Base-by-base conservation (phyloP, 2,113 vertebrate genomes). In the Smithornis capensis region DNA sequence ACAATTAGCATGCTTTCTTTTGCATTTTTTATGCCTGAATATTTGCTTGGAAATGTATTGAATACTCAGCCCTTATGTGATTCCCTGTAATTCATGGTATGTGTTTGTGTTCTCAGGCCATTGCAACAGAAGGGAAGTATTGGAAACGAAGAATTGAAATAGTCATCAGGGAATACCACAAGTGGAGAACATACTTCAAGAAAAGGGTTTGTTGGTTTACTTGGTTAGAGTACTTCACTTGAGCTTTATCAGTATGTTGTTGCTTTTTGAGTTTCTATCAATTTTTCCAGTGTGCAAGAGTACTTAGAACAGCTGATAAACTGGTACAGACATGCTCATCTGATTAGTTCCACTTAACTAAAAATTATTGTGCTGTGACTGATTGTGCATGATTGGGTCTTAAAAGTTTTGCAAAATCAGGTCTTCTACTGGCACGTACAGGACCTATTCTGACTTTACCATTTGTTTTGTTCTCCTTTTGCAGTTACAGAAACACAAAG, bases 161-260 rank as follows among this genome's bases (percentile, higher is more conserved):
- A 13, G 99, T 99, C 79, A 98, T 99, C 89, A 97, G 98, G 96
- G 99, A 99, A 80, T 99, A 99, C 94, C 99, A 99, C 98, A 99
- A 99, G 96, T 99, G 99, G 99, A 99, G 99, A 93, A 99, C 99
- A 6, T 99, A 99, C 97, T 99, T 99, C 97, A 99, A 99, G 96
- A 99, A 99, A 97, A 98, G 99, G 98, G 99, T 99, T 98, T 52
- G 89, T 55, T 89, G 52, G 10, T 52, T 89, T 93, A 28, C 18
- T 13, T 7, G 31, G 44, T 67, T 21, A 42, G 78, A 89, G 14
- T 63, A 40, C 37, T 64, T 94, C 87, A 24, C 31, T 76, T 85
- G 81, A 88, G 62, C 50, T 85, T 40, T 27, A 65, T 77, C 24
- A 45, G 17, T 18, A 9, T 47, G 23, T 50, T 79, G 31, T 44